These are phyloP conservation scores for Pachycephala philippinensis DNA, from an alignment of 2,113 vertebrate genomes.

Conservation along the genomic window DNA sequence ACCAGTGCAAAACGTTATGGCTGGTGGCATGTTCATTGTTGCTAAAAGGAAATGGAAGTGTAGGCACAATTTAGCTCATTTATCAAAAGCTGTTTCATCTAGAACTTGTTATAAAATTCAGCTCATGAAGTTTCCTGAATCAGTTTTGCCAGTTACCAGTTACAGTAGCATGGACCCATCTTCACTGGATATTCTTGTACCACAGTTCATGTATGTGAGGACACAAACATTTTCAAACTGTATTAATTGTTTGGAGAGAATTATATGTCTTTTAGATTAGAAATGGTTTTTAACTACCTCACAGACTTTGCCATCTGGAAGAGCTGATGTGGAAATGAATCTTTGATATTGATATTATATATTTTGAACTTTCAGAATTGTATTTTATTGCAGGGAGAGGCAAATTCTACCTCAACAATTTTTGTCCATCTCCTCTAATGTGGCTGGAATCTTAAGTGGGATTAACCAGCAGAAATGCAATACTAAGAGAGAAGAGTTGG, in stretches of 20 bases:
- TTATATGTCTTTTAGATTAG: not conserved
- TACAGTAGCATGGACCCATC: not conserved
- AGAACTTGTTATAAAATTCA: not conserved
- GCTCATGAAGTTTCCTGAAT: not conserved
- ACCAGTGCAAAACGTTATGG: not conserved
- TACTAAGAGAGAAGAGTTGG: not conserved
- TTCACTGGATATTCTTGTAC: not conserved
- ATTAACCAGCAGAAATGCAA: not conserved
- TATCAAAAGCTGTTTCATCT: not conserved
- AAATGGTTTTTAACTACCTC: not conserved
- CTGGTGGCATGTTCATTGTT: not conserved
- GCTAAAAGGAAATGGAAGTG: not conserved
- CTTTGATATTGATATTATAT: not conserved
- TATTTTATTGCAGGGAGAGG: not conserved
- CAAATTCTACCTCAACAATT: not conserved
- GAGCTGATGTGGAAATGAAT: not conserved
- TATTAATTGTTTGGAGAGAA: not conserved
- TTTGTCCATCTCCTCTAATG: not conserved
- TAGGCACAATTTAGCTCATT: not conserved
- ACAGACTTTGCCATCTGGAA: not conserved
- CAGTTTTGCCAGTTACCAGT: not conserved
- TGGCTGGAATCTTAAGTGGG: not conserved
- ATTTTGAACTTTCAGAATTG: not conserved
- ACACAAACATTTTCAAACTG: not conserved
- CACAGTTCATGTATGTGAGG: not conserved